These are phyloP conservation scores for Eulemur mongoz DNA, from an alignment of 2,797 vertebrate species.

Conservation along the genomic window DNA sequence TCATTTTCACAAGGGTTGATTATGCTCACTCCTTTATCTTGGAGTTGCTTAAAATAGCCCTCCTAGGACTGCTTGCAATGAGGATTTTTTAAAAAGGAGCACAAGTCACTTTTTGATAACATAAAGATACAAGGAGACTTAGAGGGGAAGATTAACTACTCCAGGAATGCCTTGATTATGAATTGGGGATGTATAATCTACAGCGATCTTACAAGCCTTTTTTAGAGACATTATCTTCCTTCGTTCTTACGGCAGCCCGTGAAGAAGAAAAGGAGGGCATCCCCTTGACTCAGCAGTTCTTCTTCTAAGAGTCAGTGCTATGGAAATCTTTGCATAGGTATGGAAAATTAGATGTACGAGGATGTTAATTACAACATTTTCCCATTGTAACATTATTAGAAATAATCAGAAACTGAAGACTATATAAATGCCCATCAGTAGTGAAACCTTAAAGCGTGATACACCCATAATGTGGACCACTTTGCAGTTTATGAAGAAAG, in stretches of 20 bases:
- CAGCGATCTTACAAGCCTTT: not conserved
- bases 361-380: not conserved
- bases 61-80: not conserved
- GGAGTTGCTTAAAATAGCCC: conserved; percentile 47
- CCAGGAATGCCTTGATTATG: not conserved
- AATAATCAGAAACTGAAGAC: not conserved
- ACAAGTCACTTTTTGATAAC: conserved; percentile 17
- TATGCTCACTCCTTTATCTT: not conserved
- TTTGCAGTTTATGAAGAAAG: not conserved
- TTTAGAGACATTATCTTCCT: not conserved
- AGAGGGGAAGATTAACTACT: not conserved
- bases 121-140: conserved; percentile 27
- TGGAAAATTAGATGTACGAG: not conserved
- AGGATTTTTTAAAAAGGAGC: not conserved
- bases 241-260: not conserved
- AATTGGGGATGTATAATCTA: not conserved
- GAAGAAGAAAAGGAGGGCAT: not conserved
- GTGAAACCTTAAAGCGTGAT: not conserved
- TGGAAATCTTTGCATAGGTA: not conserved
- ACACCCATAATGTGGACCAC: not conserved
- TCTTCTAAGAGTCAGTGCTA: not conserved
- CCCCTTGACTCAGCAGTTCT: conserved; percentile 22
- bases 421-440: not conserved
- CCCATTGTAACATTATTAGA: not conserved
- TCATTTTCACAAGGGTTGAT: not conserved